Evolutionary conservation across 2,797 vertebrate species (phyloP), one percentile per base, ranked within the genome.

Genomic region (Streptopelia turtur): DNA sequence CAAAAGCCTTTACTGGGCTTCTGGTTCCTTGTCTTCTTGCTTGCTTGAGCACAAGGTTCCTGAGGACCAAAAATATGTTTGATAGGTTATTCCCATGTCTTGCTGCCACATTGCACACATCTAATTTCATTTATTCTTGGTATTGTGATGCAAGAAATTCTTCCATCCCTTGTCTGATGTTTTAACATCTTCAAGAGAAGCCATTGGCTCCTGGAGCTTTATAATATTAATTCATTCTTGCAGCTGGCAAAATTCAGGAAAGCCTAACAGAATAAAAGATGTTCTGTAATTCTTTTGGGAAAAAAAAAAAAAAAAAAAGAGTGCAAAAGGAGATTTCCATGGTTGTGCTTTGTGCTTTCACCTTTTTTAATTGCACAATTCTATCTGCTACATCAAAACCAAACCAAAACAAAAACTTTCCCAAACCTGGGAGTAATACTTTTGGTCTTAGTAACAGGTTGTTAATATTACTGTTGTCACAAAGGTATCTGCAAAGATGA

Each of bases 391-490:
- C 4, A 11, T 53, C 88, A 79, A n/a, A 35, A 83, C 68, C 76
- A 69, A 17, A 39, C 31, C 15, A 20, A 41, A 50, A 4, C 3
- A 53, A 50, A 25, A 87, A 56, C 61, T 17, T 35, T 70, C 66
- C 37, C 11, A 9, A 77, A 60, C 25, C 82, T 89, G 17, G 64
- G 68, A 96, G 35, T 77, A 82, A 89, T 80, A 21, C n/a, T 77
- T 72, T 61, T 53, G 45, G 71, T 92, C 63, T 60, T 52, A 92
- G 37, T 68, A 79, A 83, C 60, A 76, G 56, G 50, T 43, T 37
- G 2, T 69, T 94, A 83, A 90, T 77, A 90, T 21, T 78, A 50
- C 82, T 96, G 60, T 80, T 89, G 39, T 47, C 90, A 78, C 63
- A 89, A 81, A 86, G 53, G 43, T 68, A 94, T 88, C 90, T 78